phyloP scores from a whole-genome alignment of 2,113 vertebrate species.

The Tringa solitaria region DNA sequence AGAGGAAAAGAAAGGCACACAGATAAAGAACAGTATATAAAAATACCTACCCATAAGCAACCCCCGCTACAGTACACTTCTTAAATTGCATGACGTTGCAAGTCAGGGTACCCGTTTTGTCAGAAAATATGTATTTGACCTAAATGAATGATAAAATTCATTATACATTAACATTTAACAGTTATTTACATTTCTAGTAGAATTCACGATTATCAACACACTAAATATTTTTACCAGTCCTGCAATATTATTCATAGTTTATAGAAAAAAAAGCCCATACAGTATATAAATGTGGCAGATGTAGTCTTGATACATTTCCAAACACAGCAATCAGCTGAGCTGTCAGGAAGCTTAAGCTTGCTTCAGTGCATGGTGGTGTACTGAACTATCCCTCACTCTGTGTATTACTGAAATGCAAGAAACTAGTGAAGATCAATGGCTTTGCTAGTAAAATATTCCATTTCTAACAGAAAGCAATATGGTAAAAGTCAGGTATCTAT shows the following conservation, averaged over 20 bases:
- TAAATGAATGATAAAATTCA: conserved; percentile 60
- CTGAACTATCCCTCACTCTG: neutral
- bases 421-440: neutral
- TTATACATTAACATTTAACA: neutral
- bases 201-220: neutral
- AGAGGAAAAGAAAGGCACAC: neutral
- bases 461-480: neutral
- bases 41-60: conserved; percentile 91
- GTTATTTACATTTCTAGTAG: neutral
- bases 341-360: neutral
- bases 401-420: neutral
- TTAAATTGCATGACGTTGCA: conserved; percentile 99
- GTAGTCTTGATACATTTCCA: neutral
- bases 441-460: neutral
- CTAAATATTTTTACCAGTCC: neutral
- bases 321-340: neutral
- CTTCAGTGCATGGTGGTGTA: neutral
- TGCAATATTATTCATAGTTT: neutral
- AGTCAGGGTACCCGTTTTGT: conserved; percentile 98
- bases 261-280: neutral
- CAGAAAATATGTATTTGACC: conserved; percentile 99
- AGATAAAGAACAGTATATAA: neutral
- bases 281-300: neutral
- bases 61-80: conserved; percentile 94
- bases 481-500: neutral